Conservation (phyloP, 1,140 invertebrate species). For the Polypedilum pembai region DNA sequence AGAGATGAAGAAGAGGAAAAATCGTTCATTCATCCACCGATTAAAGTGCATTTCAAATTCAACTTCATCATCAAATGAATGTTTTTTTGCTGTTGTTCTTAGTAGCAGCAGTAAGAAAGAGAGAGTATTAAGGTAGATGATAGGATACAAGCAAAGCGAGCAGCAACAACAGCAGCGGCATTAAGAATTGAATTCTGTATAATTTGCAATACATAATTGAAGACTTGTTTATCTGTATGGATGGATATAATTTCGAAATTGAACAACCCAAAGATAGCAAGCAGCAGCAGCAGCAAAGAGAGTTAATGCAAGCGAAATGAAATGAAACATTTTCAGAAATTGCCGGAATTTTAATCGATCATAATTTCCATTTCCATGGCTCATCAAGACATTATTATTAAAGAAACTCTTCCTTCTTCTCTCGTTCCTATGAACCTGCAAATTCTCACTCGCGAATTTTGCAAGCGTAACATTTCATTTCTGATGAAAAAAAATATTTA, state of each 20-base stretch:
- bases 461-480: too few relatives aligned
- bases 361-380: slow-evolving; percentile 4
- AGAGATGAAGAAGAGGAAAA: background rate
- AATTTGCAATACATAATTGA: slow-evolving; percentile 24
- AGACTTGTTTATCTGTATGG: slow-evolving; percentile 11
- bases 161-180: slow-evolving; percentile 1
- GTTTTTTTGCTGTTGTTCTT: too few relatives aligned
- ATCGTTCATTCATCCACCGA: slow-evolving; percentile 23
- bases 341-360: slow-evolving; percentile 26
- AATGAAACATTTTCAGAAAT: background rate
- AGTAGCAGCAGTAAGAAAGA: background rate
- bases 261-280: background rate
- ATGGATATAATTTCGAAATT: background rate
- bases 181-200: slow-evolving; percentile 16
- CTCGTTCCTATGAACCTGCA: background rate
- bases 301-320: background rate
- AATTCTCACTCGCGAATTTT: background rate
- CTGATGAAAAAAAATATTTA: too few relatives aligned
- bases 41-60: slow-evolving; percentile 28
- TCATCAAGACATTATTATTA: slow-evolving; percentile 27
- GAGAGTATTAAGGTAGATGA: background rate
- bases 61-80: background rate
- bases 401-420: background rate
- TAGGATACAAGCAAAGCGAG: slow-evolving; percentile 6
- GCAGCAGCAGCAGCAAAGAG: background rate